These are phyloP conservation scores for Chamaea fasciata DNA, from an alignment of 2,113 vertebrate species.

Conservation along the genomic window DNA sequence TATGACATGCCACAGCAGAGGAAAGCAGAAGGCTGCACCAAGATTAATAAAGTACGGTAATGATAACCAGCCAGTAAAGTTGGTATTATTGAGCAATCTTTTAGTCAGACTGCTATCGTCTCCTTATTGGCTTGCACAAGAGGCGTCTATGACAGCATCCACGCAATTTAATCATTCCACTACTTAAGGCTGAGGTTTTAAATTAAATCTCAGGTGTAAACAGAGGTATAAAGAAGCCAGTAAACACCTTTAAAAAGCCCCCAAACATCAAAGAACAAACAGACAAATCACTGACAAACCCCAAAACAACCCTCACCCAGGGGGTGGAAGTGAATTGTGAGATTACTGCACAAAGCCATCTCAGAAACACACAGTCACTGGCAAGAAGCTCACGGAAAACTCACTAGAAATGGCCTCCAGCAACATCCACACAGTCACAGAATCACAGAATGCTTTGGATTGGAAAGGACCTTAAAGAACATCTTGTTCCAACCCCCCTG, in stretches of 20 bases:
- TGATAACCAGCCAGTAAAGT: not conserved
- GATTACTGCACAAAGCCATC: not conserved
- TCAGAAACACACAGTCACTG: not conserved
- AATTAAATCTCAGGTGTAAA: not conserved
- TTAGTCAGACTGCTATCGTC: fast-evolving
- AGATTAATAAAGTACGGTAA: not conserved
- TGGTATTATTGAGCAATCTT: not conserved
- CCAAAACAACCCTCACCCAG: no score
- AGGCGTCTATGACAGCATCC: not conserved
- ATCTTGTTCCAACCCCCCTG: not conserved
- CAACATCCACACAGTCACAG: not conserved
- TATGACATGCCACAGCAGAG: not conserved
- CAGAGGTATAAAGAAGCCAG: not conserved
- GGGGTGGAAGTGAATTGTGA: not conserved
- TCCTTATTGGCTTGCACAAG: not conserved
- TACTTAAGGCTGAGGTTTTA: not conserved
- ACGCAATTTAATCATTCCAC: not conserved
- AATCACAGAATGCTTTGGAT: not conserved
- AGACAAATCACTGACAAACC: not conserved
- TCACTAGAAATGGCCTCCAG: not conserved
- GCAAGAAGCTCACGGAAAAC: not conserved
- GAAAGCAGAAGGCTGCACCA: not conserved
- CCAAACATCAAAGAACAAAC: not conserved
- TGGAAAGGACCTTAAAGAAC: not conserved
- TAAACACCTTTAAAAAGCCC: not conserved